These are phyloP conservation scores for Mugil cephalus DNA, from an alignment of 2,113 vertebrate genomes.

Conservation along the genomic window DNA sequence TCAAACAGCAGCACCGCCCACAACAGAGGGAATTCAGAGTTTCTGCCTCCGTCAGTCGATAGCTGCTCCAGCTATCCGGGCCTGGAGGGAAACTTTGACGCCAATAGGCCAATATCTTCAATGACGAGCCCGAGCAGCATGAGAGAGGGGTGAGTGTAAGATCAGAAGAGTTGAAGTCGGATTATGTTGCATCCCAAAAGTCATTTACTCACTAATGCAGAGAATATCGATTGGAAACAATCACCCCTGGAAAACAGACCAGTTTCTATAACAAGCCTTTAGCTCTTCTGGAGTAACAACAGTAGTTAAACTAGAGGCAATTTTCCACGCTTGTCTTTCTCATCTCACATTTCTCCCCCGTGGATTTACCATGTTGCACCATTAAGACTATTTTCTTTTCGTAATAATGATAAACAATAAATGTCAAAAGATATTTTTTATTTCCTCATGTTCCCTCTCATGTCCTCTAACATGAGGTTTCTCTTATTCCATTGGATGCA, in stretches of 20 bases:
- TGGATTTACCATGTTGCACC: constrained; percentile 6
- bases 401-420: constrained; percentile 7
- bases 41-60: constrained; percentile 59
- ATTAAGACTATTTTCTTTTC: not conserved
- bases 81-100: constrained; percentile 65
- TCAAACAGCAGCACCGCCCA: constrained; percentile 46
- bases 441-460: constrained; percentile 16
- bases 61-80: constrained; percentile 54
- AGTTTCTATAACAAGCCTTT: constrained; percentile 1
- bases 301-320: not conserved
- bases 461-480: constrained; percentile 6
- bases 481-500: constrained; percentile 30
- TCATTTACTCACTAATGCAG: constrained; percentile 1
- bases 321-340: not conserved
- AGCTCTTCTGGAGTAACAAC: constrained; percentile 13
- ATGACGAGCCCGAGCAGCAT: constrained; percentile 49
- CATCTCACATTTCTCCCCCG: not conserved
- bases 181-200: constrained; percentile 1
- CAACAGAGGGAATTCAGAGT: constrained; percentile 50
- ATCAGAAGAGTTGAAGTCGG: not conserved
- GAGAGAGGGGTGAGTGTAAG: constrained; percentile 67
- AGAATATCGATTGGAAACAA: not conserved
- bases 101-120: constrained; percentile 52
- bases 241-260: not conserved
- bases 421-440: not conserved